A percentile compares a stretch with the other conserved stretches of the same genome.
phyloP scores from a whole-genome alignment of 2,113 vertebrate species.

The Lamprologus speciosus region DNA sequence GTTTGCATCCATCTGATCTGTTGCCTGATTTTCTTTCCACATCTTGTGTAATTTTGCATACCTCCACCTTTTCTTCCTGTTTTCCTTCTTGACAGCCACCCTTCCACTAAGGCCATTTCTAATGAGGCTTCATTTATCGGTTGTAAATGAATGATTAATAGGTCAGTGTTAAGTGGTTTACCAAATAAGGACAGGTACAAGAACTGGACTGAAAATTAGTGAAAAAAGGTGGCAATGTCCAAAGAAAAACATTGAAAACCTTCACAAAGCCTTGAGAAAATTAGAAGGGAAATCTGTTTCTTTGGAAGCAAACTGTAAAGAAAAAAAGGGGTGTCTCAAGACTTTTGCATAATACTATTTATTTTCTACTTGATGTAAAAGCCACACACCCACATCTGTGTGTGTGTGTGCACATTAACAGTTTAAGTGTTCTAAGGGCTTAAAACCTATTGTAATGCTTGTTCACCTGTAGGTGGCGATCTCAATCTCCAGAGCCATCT shows the following conservation, averaged over 20 bases:
- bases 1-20: not conserved
- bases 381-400: not conserved
- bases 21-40: not conserved
- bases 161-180: not conserved
- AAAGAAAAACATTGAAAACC: not conserved
- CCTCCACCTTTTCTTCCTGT: not conserved
- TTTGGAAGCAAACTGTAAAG: not conserved
- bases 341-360: not conserved
- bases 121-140: accelerated
- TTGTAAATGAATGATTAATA: not conserved
- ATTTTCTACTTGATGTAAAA: not conserved
- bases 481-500: conserved; percentile 76
- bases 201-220: accelerated
- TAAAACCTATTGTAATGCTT: not conserved
- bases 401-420: not conserved
- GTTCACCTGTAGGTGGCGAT: conserved; percentile 74
- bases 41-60: not conserved
- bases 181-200: not conserved
- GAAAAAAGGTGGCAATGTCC: not conserved
- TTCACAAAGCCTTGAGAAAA: not conserved
- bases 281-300: not conserved
- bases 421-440: not conserved
- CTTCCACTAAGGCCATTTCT: not conserved
- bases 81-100: not conserved
- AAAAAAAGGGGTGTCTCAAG: not conserved